Evolutionary conservation across 1,140 invertebrate genomes (phyloP).

Genomic region (Halesus radiatus): DNA sequence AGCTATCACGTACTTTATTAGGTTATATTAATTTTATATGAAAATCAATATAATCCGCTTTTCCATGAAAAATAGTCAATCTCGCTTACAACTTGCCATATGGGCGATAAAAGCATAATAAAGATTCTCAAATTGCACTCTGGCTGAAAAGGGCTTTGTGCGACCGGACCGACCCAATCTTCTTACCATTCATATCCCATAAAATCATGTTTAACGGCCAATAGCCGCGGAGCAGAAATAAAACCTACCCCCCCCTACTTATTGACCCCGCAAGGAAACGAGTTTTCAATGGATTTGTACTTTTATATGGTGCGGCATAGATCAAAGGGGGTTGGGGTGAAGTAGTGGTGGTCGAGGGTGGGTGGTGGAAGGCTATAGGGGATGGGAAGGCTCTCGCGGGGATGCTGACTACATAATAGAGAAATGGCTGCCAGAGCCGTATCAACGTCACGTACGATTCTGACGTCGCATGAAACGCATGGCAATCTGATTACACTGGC

Average conservation of each 20-base stretch:
- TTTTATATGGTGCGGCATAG: slow-evolving; percentile 30
- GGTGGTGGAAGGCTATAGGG: neutral
- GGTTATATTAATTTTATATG: too few relatives aligned
- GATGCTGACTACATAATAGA: too few relatives aligned
- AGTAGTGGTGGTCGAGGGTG: neutral
- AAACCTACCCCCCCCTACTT: slow-evolving; percentile 35
- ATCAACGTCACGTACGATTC: too few relatives aligned
- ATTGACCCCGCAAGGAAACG: slow-evolving; percentile 46
- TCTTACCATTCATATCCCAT: slow-evolving; percentile 49
- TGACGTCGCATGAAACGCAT: neutral
- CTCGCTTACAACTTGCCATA: too few relatives aligned
- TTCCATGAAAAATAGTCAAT: too few relatives aligned
- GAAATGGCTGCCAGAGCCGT: too few relatives aligned
- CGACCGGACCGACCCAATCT: neutral
- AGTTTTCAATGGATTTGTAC: slow-evolving; percentile 51
- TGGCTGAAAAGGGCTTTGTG: neutral
- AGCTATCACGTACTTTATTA: too few relatives aligned
- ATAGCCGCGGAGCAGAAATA: slow-evolving; percentile 41
- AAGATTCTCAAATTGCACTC: slow-evolving; percentile 27
- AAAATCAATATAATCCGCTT: too few relatives aligned
- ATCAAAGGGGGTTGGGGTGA: slow-evolving; percentile 10
- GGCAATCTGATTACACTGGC: slow-evolving; percentile 7
- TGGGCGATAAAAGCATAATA: slow-evolving; percentile 24
- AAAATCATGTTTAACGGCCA: slow-evolving; percentile 54
- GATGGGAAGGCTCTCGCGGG: neutral